Base-by-base conservation (phyloP, 2,113 vertebrate species). In the Sardina pilchardus region DNA sequence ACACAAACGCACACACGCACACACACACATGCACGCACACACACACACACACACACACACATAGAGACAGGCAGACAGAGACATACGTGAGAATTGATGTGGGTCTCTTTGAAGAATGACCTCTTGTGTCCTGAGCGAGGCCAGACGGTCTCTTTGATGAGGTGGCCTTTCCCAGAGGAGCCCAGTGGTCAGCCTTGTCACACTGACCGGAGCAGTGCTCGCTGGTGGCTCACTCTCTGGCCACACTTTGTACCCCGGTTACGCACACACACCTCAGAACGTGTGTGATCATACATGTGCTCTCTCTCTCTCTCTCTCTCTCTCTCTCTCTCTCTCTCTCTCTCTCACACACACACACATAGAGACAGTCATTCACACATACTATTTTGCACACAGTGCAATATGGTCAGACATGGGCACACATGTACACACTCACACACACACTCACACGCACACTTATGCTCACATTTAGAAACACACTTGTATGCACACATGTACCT, bases 371-470 rank as follows among this genome's bases (percentile, higher is more conserved):
- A 4, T 56, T 10, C 2, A 50, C 48, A 17, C 48, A 50, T 50
- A 8, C 17, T 50, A 2, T 14, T 17, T 14, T 50, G 48, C 53
- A 24, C 53, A 59, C 2, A 59, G 2, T 24, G 3, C 6, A 3
- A 59, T 19, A 59, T 59, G 53, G 17, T 21, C 17, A 59, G 24
- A 4, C 4, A 24, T 17, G 17, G 48, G 48, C 19, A 59, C 53
- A 59, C 53, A 56, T 56, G 53, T 21, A 56, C 12, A 17, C n/a
- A 26, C 63, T 5, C n/a, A 7, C 63, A 10, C 63, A 71, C 63
- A 34, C 24, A 30, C 26, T 81, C 24, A 45, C 44, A 19, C 12
- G 1, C 50, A 80, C 78, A 84, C 81, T 88, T 82, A 83, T 12
- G 36, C 67, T 36, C 26, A 78, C 71, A 78, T 9, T 8, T 34